A percentile compares a stretch with the other conserved stretches of the same genome.
Conservation (phyloP, 2,113 vertebrate species). For the Marmota monax region DNA sequence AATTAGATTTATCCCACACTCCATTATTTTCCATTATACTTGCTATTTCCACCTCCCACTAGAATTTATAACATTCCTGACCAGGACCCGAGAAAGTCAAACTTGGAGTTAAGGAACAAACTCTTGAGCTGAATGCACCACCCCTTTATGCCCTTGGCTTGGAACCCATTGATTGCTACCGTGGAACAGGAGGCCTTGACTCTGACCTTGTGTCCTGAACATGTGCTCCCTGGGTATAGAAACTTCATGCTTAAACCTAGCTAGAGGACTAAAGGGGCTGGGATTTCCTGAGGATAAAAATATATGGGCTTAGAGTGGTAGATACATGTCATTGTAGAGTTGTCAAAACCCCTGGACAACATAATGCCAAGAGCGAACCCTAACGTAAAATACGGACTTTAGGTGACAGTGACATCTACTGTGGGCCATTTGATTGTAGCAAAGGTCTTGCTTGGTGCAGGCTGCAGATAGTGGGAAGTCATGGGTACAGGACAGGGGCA, state of each 20-base stretch:
- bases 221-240: background rate
- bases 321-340: background rate
- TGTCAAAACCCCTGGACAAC: background rate
- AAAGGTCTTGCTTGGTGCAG: background rate
- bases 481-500: background rate
- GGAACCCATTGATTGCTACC: background rate
- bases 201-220: background rate
- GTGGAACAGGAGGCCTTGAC: background rate
- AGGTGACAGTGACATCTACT: accelerated
- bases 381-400: background rate
- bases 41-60: conserved; percentile 31
- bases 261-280: background rate
- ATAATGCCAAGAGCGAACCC: background rate
- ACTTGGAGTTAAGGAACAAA: background rate
- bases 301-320: background rate
- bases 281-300: background rate
- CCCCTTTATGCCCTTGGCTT: background rate
- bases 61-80: conserved; percentile 41
- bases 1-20: conserved; percentile 67
- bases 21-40: conserved; percentile 63
- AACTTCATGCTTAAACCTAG: background rate
- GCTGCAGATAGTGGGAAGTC: no score
- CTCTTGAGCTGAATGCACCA: background rate
- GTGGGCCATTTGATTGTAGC: background rate
- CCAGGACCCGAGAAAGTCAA: conserved; percentile 31